Percentiles rank a stretch among this genome's conserved stretches.
phyloP scores from a whole-genome alignment of 1,140 invertebrate species.

The Cherax destructor region DNA sequence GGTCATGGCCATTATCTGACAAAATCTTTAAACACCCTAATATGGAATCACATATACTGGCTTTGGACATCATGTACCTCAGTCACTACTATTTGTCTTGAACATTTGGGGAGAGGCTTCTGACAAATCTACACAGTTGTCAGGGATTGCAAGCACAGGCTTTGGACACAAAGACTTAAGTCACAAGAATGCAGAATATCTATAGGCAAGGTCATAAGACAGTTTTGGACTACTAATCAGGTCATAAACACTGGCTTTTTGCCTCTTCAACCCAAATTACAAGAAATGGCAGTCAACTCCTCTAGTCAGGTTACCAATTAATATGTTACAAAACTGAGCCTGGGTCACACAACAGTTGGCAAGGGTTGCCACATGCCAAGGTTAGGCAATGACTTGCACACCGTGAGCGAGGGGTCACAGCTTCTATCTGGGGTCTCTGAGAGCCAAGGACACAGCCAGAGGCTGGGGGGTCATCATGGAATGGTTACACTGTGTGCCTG shows the following conservation, averaged over 20 bases:
- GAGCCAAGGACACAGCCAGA: constrained; percentile 37
- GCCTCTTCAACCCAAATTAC: constrained; percentile 32
- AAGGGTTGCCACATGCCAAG: constrained; percentile 33
- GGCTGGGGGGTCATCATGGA: constrained; percentile 59
- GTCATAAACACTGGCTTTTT: constrained; percentile 35
- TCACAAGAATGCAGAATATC: constrained; percentile 11
- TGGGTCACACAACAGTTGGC: constrained; percentile 27
- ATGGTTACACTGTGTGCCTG: constrained; percentile 64
- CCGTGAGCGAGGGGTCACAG: constrained; percentile 38
- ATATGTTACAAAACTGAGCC: constrained; percentile 25
- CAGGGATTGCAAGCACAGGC: constrained; percentile 37
- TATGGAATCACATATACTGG: constrained; percentile 14
- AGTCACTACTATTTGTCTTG: not conserved
- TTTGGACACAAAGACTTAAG: constrained; percentile 18
- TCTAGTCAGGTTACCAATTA: constrained; percentile 33
- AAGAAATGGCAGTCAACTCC: constrained; percentile 32
- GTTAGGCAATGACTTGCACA: constrained; percentile 35
- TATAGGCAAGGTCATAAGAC: constrained; percentile 9
- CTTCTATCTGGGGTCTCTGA: constrained; percentile 36
- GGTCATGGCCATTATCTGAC: not conserved
- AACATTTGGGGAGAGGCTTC: constrained; percentile 7
- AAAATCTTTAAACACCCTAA: not conserved
- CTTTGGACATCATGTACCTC: constrained; percentile 18
- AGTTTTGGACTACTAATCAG: constrained; percentile 38
- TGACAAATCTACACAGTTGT: constrained; percentile 17